Base-by-base conservation (phyloP, 2,888 invertebrate genomes). In the Tridacna crocea region DNA sequence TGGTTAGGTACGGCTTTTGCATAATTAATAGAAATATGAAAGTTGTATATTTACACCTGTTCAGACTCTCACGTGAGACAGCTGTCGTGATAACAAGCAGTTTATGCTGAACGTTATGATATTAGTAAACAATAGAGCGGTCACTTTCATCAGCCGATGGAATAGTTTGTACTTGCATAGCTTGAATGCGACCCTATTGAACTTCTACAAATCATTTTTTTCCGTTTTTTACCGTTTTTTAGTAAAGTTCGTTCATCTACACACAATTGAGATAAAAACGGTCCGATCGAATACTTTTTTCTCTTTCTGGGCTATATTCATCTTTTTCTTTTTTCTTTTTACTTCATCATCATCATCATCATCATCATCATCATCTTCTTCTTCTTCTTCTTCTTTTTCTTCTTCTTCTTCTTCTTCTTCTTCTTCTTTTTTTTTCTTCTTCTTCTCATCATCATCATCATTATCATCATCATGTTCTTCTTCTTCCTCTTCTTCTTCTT, bases 21-120 rank as follows among this genome's bases (percentile, higher is more conserved):
- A 83, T 83, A 83, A 79, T 83, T 83, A 83, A 83, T 83, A 74
- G 74, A 58, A 80, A 73, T 58, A 36, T 60, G 68, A 68, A 68
- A 68, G 24, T 68, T 46, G 68, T 68, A 46, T 70, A 79, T 79
- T 68, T 70, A 70, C 75, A 79, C 79, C 79, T 79, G 79, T 75
- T 60, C 61, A 75, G 70, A 61, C 55, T 72, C 48, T 24, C 68
- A 75, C 79, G 60, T 27, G 26, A 70, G 70, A 51, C 55, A 58
- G 74, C 68, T 68, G 68, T 68, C 68, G 27, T 12, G 27, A 27
- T 68, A 68, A 68, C 17, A 27, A 46, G 27, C 17, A 46, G 46
- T 46, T 47, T 47, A 47, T 68, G 24, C 46, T 27, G n/a, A n/a
- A 10, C n/a, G 0, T 47, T 68, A 68, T 68, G 47, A 17, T 36